phyloP scores from a whole-genome alignment of 1,140 invertebrate genomes.

The Aphelenchoides fujianensis region DNA sequence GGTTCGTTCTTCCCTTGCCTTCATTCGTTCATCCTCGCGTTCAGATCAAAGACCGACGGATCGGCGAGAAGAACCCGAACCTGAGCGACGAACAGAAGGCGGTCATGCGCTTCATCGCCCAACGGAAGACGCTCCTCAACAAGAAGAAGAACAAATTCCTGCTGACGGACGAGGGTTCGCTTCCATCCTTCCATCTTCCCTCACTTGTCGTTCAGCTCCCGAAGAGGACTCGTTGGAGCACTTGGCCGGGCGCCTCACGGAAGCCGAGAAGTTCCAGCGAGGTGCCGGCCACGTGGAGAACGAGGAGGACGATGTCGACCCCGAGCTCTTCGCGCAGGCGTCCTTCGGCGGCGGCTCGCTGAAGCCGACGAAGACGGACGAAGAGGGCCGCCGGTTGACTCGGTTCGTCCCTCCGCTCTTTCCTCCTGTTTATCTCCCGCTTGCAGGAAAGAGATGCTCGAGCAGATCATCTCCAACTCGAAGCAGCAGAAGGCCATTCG shows the following conservation, averaged over 20 bases:
- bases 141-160: constrained; percentile 9
- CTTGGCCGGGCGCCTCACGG: not conserved
- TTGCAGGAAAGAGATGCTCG: no score
- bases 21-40: not conserved
- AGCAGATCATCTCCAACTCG: not conserved
- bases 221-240: not conserved
- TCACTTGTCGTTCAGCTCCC: not conserved
- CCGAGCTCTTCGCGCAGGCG: not conserved
- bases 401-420: no score
- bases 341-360: constrained; percentile 3
- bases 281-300: not conserved
- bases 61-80: constrained; percentile 9
- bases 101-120: not conserved
- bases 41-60: constrained; percentile 5
- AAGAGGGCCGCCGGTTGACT: no score
- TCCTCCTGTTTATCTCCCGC: no score
- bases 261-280: constrained; percentile 15
- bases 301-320: constrained; percentile 14
- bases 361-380: not conserved
- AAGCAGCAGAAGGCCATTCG: not conserved
- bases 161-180: not conserved
- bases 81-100: constrained; percentile 4
- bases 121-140: not conserved
- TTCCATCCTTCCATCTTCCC: not conserved
- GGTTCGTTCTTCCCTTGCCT: not conserved